Base-by-base conservation (phyloP, 2,797 vertebrate genomes). In the Takifugu rubripes region DNA sequence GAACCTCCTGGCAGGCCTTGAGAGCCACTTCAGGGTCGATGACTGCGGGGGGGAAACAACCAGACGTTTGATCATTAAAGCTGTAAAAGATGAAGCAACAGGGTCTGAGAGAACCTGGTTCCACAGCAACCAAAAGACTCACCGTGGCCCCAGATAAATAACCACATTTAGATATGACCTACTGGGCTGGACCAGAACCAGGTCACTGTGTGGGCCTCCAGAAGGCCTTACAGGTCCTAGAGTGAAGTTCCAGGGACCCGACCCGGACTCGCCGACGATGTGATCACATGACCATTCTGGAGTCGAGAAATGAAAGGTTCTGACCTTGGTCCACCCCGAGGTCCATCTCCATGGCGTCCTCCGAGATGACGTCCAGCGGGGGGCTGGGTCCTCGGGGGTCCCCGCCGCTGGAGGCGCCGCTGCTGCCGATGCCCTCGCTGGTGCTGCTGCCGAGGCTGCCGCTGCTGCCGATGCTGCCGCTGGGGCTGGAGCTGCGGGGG, bases 1-100 rank as follows among this genome's bases (percentile, higher is more conserved):
- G 90, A 0, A 98, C 96, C n/a, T 98, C 93, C 77, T 96, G 88
- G n/a, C 96, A 98, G 4, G 96, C 95, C 17, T 92, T 94, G 70
- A 95, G 86, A 72, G 87, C 95, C 36, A 97, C 94, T 75, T 94
- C 94, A 0, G 93, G 84, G 87, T 97, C 92, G 45, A 95, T 94
- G 1, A 91, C 93, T 83, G 90, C 1, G 21, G 21, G 21, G 21
- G 21, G 21, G 21, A 21, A 21, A 21, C 21, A 21, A 21, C 21
- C 21, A 21, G 21, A 21, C 21, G 21, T 21, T 21, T 21, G 21
- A 21, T 21, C 21, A 21, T 21, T 21, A 21, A 21, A 21, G 21
- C 21, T 21, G 21, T 21, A 21, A 21, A 21, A 21, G 26, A 27
- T 27, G 3, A 3, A 27, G 26, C 26, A 27, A 6, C 26, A 27